Base-by-base conservation (phyloP, 2,797 vertebrate genomes). In the Pogonophryne albipinna region DNA sequence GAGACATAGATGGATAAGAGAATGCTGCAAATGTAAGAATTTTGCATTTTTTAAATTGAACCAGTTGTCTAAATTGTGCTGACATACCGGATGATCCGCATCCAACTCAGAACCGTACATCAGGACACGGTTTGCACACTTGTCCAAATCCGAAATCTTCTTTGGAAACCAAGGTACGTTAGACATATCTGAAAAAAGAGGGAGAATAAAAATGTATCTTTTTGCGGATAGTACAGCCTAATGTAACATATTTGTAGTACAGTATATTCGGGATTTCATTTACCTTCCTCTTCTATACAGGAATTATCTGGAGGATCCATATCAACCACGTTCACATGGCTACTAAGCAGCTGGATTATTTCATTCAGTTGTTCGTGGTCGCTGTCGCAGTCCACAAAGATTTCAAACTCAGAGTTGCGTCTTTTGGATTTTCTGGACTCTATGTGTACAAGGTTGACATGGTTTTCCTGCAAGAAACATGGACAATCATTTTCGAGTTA, bases 141-240 rank as follows among this genome's bases (percentile, higher is more conserved):
- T 96, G 94, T 99, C 98, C 94, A 99, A 92, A 89, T 99, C 98
- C n/a, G 97, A 96, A 82, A 99, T 97, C 94, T 97, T 99, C 94
- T 96, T 98, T 0, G 98, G 98, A 89, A 99, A 99, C 98, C 98
- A 99, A 46, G 97, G 97, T 50, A 96, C 87, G 16, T 91, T 93
- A 74, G 96, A 96, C 94, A 96, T 95, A 80, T 94, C 97, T 98
- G 88, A 71, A 62, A 84, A 89, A 82, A 12, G n/a, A 83, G 52
- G 65, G n/a, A 83, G 52, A 66, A 15, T 12, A 31, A 45, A 27
- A 19, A 41, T 70, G 13, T 0, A 14, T 0, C 59, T 70, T 1
- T 46, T 60, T 8, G 53, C 23, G 69, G 8, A 73, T 42, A 12
- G 58, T 60, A 14, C 2, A 0, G 14, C 53, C 11, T 9, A 44